Evolutionary conservation across 2,888 invertebrate species (phyloP), one percentile per base, ranked within the genome.

Genomic region (Toxonevra muliebris): DNA sequence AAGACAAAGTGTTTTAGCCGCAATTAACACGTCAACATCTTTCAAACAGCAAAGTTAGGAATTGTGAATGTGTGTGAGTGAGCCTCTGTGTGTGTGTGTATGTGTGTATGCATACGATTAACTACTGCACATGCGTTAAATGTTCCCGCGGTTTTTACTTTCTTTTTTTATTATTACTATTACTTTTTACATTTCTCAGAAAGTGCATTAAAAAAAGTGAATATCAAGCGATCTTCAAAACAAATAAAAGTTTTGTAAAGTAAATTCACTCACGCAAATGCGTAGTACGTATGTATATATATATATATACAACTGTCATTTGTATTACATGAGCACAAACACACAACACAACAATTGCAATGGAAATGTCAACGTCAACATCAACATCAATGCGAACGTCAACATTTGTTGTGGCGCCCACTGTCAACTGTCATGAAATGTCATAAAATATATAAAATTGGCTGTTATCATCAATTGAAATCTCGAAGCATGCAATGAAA

Each of bases 1-100:
- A 30, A 30, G 30, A 30, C 30, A 30, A 61, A 57, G 61, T 60
- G 53, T 69, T 68, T 57, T 61, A 58, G 40, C 55, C 40, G 52
- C 65, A 68, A 68, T 68, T 68, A 65, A 68, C 68, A 68, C 61
- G 61, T 68, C 68, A 68, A 63, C 65, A 57, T 50, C 61, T 55
- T 7, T 30, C 30, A 30, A 30, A 30, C 30, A 30, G 30, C 30
- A 2, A 30, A 30, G 30, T 30, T 30, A 7, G 2, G 30, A 30
- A 30, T 30, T 30, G 30, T 30, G 13, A 5, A 15, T 15, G 15
- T n/a, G 12, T 48, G 48, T 48, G 48, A 5, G 48, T 15, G 48
- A 12, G 3, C 8, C 4, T 48, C 2, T n/a, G 15, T 48, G 48
- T 40, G 40, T 63, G 52, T 54, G 42, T 62, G 60, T 57, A 48